Evolutionary conservation across 2,888 invertebrate genomes (phyloP).

Genomic region (Apodemia mormo): DNA sequence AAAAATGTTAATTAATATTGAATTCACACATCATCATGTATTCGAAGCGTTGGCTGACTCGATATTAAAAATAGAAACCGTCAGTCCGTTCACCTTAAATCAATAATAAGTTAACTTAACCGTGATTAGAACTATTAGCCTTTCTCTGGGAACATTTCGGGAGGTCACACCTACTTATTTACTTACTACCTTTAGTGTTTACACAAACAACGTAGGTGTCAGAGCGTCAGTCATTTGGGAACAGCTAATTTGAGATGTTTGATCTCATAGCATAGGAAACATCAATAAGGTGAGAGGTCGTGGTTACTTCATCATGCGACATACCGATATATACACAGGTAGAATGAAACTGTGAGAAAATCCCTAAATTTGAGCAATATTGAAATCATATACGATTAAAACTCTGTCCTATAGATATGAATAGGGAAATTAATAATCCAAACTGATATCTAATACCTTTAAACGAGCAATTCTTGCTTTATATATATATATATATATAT

Average conservation of each 20-base stretch:
- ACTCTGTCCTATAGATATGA: no score
- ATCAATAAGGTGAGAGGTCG: constrained; percentile 37
- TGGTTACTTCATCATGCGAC: constrained; percentile 18
- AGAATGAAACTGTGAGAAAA: neutral
- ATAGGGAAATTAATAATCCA: no score
- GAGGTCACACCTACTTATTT: constrained; percentile 47
- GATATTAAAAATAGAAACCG: no score
- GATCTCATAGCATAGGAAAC: constrained; percentile 20
- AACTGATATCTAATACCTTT: no score
- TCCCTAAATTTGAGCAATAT: neutral
- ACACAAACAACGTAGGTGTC: constrained; percentile 63
- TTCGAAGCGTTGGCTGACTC: no score
- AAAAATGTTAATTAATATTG: no score
- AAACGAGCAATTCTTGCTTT: no score
- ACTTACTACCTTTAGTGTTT: constrained; percentile 46
- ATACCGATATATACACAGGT: neutral
- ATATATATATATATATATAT: no score
- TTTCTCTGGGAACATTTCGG: constrained; percentile 60
- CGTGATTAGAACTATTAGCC: constrained; percentile 27
- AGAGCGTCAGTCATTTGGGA: constrained; percentile 45
- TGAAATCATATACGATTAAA: neutral
- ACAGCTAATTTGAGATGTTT: constrained; percentile 12
- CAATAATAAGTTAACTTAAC: constrained; percentile 9
- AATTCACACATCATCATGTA: neutral
- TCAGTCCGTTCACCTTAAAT: neutral